Conservation (phyloP, 2,888 invertebrate species). For the Microchrysa polita region DNA sequence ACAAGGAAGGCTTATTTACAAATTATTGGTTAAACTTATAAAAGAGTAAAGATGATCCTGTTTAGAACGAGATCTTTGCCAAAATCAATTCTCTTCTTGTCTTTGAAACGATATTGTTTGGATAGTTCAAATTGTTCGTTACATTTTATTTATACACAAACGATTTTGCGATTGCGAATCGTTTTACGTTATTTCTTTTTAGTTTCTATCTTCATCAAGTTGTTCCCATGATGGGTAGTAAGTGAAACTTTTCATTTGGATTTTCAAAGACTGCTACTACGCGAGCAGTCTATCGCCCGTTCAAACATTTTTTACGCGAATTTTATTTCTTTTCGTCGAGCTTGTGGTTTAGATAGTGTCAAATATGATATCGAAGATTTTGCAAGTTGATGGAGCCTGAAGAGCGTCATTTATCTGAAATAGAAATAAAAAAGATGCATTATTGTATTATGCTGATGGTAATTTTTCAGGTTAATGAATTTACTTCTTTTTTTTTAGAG, state of each 20-base stretch:
- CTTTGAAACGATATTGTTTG: neutral
- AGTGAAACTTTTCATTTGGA: neutral
- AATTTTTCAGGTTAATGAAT: too few species aligned
- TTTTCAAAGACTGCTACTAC: neutral
- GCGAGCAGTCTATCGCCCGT: constrained; percentile 3
- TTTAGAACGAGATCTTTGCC: neutral
- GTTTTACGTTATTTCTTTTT: constrained; percentile 16
- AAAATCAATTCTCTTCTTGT: neutral
- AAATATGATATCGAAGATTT: constrained; percentile 37
- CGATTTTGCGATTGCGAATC: constrained; percentile 15
- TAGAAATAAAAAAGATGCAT: neutral
- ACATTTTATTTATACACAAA: neutral
- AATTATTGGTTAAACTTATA: neutral
- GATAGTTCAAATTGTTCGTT: neutral
- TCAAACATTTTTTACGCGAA: constrained; percentile 17
- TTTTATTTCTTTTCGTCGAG: constrained; percentile 45
- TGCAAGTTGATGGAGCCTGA: constrained; percentile 42
- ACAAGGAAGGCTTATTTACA: neutral
- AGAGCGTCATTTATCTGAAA: constrained; percentile 41
- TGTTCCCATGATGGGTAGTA: neutral
- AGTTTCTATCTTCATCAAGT: neutral
- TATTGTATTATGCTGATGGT: too few species aligned
- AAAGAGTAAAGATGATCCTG: neutral
- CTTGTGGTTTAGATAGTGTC: constrained; percentile 40
- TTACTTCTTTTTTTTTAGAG: too few species aligned